Percentiles rank a stretch among this genome's conserved stretches.
Conservation (phyloP, 2,888 invertebrate species). For the Vannuccia rotundouncinata region DNA sequence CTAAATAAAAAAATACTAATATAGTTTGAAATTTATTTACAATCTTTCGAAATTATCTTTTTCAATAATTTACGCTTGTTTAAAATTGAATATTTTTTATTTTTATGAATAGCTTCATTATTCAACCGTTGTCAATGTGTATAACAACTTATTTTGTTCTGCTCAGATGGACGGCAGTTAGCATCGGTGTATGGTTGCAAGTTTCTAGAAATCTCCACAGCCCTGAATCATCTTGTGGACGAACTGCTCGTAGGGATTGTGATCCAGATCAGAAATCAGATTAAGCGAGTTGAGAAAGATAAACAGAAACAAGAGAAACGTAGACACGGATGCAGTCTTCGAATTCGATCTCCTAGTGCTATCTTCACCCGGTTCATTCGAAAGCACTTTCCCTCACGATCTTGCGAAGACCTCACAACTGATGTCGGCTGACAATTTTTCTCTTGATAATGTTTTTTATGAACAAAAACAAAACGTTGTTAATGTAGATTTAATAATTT, state of each 20-base stretch:
- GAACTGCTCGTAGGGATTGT: slow-evolving; percentile 15
- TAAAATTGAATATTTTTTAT: no score
- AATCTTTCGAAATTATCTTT: no score
- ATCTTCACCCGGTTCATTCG: neutral
- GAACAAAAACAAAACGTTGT: no score
- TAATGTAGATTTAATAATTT: no score
- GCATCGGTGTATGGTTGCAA: neutral
- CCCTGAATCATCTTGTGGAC: slow-evolving; percentile 17
- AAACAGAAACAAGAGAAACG: neutral
- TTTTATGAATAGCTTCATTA: no score
- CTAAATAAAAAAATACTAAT: no score
- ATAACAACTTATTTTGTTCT: neutral
- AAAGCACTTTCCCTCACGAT: neutral
- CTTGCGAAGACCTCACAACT: slow-evolving; percentile 13
- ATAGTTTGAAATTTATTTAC: no score
- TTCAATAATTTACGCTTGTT: no score
- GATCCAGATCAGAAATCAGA: slow-evolving; percentile 8
- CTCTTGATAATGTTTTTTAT: no score
- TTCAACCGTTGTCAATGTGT: no score
- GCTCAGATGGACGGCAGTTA: neutral
- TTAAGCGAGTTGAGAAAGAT: neutral
- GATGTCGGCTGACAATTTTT: no score
- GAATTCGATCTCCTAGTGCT: neutral
- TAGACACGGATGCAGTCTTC: neutral
- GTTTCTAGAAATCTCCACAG: slow-evolving; percentile 25